Evolutionary conservation across 1,140 invertebrate genomes (phyloP), one percentile per base, ranked within the genome.

Genomic region (Brachionus calyciflorus): DNA sequence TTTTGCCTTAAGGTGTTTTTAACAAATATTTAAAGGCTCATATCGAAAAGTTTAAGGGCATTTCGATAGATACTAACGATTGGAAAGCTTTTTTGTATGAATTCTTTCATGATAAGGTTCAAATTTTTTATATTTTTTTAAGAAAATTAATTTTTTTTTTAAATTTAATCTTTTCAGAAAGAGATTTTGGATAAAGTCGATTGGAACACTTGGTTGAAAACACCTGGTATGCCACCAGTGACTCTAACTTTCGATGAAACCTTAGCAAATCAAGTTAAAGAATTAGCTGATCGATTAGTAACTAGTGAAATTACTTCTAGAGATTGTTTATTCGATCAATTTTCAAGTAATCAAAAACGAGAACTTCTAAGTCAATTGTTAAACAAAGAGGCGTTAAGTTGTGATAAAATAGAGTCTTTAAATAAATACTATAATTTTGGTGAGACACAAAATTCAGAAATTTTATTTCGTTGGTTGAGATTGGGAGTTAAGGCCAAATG

Each of bases 341-440:
- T 60, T 12, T 63, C 40, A 48, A 76, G 37, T 57, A 55, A 49
- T 14, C 49, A 76, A 57, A 76, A 60, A 17, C 17, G 73, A 44
- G 53, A 76, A 21, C 40, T 57, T 30, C 0, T 76, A 4, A 57
- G 73, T 41, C 69, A 73, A 37, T 28, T 73, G 17, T 73, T 73
- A 28, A 55, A 73, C 14, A 33, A 73, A 24, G 69, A 49, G n/a
- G 14, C 46, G 7, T 28, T 73, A 17, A 49, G 30, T 57, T 28
- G 24, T 17, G n/a, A 21, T 9, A 76, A 76, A 63, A 44, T 57
- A 14, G 49, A 57, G 2, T 48, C 14, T 10, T 48, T 76, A 28
- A 63, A 76, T 33, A 41, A 76, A 41, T 48, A 55, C 19, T 76
- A 57, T 51, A 60, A 76, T 9, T 76, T 76, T 48, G 73, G 53